phyloP scores from a whole-genome alignment of 2,797 vertebrate genomes.

The Nasua narica region DNA sequence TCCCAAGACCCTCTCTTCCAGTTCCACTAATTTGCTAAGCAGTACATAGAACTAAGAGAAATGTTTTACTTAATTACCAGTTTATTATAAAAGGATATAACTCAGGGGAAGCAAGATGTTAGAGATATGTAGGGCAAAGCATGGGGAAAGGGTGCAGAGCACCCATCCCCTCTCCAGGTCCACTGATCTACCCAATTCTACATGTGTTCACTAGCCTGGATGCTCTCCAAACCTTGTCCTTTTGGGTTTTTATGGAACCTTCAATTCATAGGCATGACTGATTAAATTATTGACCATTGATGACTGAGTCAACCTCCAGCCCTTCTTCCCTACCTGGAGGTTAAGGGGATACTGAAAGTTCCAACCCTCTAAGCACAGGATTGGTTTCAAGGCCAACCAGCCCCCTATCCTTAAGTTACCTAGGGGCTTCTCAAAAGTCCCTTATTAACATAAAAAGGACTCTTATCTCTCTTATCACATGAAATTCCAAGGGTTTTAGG shows the following conservation, averaged over 20 bases:
- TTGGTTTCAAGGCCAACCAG: not conserved
- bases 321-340: not conserved
- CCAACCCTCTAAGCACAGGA: not conserved
- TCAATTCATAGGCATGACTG: not conserved
- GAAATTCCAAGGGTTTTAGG: not conserved
- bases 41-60: not conserved
- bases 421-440: not conserved
- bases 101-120: not conserved
- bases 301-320: not conserved
- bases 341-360: not conserved
- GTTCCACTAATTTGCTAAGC: not conserved
- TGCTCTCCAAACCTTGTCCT: not conserved
- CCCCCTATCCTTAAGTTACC: not conserved
- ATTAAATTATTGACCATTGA: not conserved
- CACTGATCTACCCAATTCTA: not conserved
- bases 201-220: not conserved
- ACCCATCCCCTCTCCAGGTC: not conserved
- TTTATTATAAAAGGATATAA: not conserved
- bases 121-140: not conserved
- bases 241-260: not conserved
- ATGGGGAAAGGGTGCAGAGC: not conserved
- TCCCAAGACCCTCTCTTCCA: not conserved
- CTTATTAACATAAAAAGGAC: not conserved
- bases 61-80: not conserved
- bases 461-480: not conserved